Evolutionary conservation across 1,140 invertebrate species (phyloP).

Genomic region (Brachionus rubens): DNA sequence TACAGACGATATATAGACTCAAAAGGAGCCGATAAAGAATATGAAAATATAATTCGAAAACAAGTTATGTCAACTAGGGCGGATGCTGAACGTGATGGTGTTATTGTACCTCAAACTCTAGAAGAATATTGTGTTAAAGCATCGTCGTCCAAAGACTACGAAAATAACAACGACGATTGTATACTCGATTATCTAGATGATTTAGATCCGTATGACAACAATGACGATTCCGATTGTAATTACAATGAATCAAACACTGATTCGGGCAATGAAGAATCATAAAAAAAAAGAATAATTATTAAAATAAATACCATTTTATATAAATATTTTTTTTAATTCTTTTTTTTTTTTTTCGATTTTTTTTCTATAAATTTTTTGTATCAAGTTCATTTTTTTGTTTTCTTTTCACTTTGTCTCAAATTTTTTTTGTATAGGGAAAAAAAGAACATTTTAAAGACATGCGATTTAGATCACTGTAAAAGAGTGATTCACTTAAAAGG

Average conservation of each 20-base stretch:
- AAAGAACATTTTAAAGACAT: no score
- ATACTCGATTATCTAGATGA: constrained; percentile 50
- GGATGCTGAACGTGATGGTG: constrained; percentile 92
- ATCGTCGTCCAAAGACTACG: constrained; percentile 81
- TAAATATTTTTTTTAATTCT: no score
- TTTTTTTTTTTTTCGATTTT: constrained; percentile 10
- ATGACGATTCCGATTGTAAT: constrained; percentile 65
- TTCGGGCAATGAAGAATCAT: constrained; percentile 58
- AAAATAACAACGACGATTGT: constrained; percentile 52
- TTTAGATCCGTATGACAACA: constrained; percentile 52
- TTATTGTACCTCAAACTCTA: constrained; percentile 89
- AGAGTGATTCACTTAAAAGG: no score
- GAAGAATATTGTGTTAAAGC: constrained; percentile 78
- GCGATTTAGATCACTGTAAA: no score
- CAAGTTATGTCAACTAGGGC: constrained; percentile 88
- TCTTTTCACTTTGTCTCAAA: no score
- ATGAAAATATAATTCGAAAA: constrained; percentile 98
- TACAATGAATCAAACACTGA: constrained; percentile 71
- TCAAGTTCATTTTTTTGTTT: constrained; percentile 21
- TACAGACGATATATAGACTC: constrained; percentile 97
- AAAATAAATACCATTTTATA: constrained; percentile 15
- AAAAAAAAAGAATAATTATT: not conserved
- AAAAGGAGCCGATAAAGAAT: constrained; percentile 96
- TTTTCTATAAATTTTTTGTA: constrained; percentile 36
- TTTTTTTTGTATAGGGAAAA: no score